Evolutionary conservation across 1,140 invertebrate species (phyloP), one percentile per base, ranked within the genome.

Genomic region (Chironomus tepperi): DNA sequence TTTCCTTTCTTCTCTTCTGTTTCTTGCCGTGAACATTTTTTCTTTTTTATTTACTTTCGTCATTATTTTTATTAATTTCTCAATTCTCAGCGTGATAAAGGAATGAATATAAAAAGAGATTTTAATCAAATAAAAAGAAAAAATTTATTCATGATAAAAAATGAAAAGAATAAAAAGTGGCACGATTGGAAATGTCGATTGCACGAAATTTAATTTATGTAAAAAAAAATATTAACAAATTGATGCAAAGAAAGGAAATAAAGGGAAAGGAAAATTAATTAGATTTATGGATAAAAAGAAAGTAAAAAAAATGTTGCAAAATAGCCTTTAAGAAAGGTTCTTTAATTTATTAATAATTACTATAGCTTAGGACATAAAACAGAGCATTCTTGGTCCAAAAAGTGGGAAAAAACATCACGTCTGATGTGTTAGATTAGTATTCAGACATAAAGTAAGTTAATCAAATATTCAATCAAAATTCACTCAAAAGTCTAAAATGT

Each of bases 31-130:
- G 24, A 34, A 43, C 42, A 7, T 47, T 3, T 47, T 47, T 47
- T 15, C 2, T 47, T 47, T 47, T 47, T 47, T 2, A 47, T 15
- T 47, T 47, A 3, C 24, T 34, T 34, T 34, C 24, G n/a, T 57
- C n/a, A n/a, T 57, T 57, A 57, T 57, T 57, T 34, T 57, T 57
- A 47, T 57, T 57, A 57, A 57, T 57, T 57, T 57, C 47, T 34
- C 47, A n/a, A n/a, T 12, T 57, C 47, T 12, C 47, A 57, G 47
- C 47, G n/a, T 57, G 47, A 57, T n/a, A 12, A 12, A n/a, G 8
- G n/a, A 57, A 57, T 47, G 15, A 34, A 34, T 34, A n/a, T 47
- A 15, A 15, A 57, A 57, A 57, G 15, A 34, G 24, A 34, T 34
- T 34, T 34, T 34, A 34, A 34, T 34, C 24, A 34, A 34, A 34